These are phyloP conservation scores for Anagrus nilaparvatae DNA, from an alignment of 1,140 invertebrate species.

Conservation along the genomic window DNA sequence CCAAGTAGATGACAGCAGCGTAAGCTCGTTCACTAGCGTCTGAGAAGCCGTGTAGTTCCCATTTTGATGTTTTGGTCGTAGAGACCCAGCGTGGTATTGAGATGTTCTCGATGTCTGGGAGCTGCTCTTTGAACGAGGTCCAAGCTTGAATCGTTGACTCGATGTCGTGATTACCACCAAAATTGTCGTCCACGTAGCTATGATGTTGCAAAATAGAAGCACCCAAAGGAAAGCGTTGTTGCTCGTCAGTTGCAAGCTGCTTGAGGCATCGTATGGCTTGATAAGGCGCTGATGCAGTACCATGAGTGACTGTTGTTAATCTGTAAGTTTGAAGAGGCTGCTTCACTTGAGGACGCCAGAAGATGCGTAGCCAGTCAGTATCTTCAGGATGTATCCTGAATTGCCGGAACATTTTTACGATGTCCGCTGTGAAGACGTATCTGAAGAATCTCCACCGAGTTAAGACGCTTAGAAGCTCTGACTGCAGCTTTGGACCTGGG, in stretches of 20 bases:
- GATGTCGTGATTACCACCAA: not conserved
- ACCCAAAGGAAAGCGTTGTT: too few relatives aligned
- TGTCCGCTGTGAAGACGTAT: not conserved
- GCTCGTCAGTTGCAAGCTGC: not conserved
- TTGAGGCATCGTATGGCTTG: too few relatives aligned
- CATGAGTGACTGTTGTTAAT: not conserved
- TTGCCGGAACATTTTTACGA: not conserved
- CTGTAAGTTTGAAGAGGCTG: not conserved
- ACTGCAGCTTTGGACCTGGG: too few relatives aligned
- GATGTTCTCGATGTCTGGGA: too few relatives aligned
- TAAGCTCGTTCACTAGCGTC: too few relatives aligned
- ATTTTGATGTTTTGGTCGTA: too few relatives aligned
- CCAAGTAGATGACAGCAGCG: too few relatives aligned
- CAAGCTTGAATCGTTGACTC: not conserved
- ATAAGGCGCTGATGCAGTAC: too few relatives aligned
- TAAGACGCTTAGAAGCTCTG: conserved; percentile 11
- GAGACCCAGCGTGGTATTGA: too few relatives aligned
- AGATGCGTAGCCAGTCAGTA: not conserved
- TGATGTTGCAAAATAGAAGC: not conserved
- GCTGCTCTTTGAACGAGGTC: too few relatives aligned
- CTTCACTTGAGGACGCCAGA: not conserved
- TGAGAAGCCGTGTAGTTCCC: too few relatives aligned
- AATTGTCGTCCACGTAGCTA: conserved; percentile 9
- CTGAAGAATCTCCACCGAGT: conserved; percentile 19
- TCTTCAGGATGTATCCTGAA: not conserved